phyloP scores from a whole-genome alignment of 1,140 invertebrate species.

The Meteorus sp. region DNA sequence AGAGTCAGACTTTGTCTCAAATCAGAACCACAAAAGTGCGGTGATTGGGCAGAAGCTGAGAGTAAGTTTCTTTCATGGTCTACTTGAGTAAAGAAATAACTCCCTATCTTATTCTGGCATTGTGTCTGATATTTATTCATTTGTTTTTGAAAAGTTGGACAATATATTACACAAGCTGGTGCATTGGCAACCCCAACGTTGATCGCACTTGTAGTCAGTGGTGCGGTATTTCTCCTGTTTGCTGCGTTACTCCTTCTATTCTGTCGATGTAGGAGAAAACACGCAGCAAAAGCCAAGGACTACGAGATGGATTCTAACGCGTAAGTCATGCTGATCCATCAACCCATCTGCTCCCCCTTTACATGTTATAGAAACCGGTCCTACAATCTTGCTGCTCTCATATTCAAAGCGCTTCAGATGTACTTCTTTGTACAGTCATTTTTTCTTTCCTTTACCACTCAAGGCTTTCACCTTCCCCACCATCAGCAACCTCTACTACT shows the following conservation, averaged over 20 bases:
- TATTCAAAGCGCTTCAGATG: slow-evolving; percentile 23
- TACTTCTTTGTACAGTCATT: slow-evolving; percentile 19
- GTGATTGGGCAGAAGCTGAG: slow-evolving; percentile 78
- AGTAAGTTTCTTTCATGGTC: slow-evolving; percentile 65
- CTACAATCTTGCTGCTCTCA: slow-evolving; percentile 20
- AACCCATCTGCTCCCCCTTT: slow-evolving; percentile 1
- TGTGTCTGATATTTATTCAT: slow-evolving; percentile 28
- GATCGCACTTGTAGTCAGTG: slow-evolving; percentile 79
- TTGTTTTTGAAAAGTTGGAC: slow-evolving; percentile 68
- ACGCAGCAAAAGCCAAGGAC: slow-evolving; percentile 85
- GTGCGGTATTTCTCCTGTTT: slow-evolving; percentile 78
- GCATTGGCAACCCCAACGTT: slow-evolving; percentile 75
- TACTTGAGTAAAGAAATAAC: neutral
- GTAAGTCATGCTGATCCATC: slow-evolving; percentile 49
- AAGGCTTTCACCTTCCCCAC: slow-evolving; percentile 13
- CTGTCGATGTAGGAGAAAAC: slow-evolving; percentile 82
- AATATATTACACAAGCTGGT: slow-evolving; percentile 77
- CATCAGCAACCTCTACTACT: too few species aligned
- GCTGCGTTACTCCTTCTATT: slow-evolving; percentile 78
- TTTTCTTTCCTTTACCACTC: slow-evolving; percentile 18
- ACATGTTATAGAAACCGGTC: neutral
- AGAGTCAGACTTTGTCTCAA: slow-evolving; percentile 78
- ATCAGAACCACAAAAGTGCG: slow-evolving; percentile 72
- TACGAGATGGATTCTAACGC: slow-evolving; percentile 83
- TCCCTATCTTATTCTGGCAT: neutral